phyloP scores from a whole-genome alignment of 1,140 invertebrate species.

The Diprion similis region DNA sequence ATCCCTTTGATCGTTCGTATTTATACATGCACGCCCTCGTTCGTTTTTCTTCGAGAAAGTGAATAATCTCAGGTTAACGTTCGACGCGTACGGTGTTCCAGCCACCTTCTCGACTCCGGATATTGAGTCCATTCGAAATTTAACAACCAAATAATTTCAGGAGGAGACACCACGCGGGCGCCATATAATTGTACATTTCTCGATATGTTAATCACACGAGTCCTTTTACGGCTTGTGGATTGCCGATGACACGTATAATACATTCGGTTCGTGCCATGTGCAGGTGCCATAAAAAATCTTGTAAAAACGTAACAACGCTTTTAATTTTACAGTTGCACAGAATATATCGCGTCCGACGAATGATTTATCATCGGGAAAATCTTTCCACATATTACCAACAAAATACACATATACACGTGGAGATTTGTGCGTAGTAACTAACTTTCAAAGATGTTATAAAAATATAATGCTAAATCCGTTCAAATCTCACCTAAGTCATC shows the following conservation, averaged over 20 bases:
- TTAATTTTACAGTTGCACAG: background rate
- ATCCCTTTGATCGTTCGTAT: no score
- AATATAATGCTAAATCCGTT: no score
- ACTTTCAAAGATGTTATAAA: no score
- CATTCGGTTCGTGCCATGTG: background rate
- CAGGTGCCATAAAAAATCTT: background rate
- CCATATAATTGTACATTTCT: conserved; percentile 3
- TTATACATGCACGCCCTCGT: no score
- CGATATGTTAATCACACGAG: background rate
- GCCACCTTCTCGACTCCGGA: no score
- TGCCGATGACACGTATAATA: background rate
- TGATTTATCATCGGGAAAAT: background rate
- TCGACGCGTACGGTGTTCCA: no score
- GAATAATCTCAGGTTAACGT: no score
- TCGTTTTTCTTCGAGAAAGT: no score
- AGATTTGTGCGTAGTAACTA: no score
- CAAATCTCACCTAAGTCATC: no score
- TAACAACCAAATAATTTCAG: background rate
- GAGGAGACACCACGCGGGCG: background rate
- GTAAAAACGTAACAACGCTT: conserved; percentile 4
- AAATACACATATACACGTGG: no score
- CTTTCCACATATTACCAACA: no score
- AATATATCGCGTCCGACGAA: background rate
- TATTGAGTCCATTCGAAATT: background rate
- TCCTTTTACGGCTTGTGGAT: background rate